Conservation (phyloP, 2,888 invertebrate species). For the Poecilus cupreus region DNA sequence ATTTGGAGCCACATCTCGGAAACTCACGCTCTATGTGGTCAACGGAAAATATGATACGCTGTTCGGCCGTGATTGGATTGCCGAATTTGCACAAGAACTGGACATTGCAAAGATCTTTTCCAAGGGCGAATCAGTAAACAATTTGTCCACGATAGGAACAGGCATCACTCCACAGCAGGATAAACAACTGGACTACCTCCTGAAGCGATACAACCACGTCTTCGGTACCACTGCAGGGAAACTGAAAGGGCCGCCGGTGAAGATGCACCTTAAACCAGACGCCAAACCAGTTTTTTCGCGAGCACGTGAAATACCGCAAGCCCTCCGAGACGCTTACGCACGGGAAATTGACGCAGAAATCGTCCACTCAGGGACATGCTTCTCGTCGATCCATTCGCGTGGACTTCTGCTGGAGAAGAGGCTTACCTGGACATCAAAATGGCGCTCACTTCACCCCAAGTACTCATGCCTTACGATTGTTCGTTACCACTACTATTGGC, state of each 20-base stretch:
- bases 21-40: constrained; percentile 40
- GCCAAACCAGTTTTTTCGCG: constrained; percentile 61
- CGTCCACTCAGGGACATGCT: constrained; percentile 57
- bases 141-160: too few relatives aligned
- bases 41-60: constrained; percentile 46
- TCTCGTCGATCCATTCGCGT: constrained; percentile 33
- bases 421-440: constrained; percentile 54
- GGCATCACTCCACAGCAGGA: constrained; percentile 19
- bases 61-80: constrained; percentile 49
- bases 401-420: constrained; percentile 52
- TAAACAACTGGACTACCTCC: constrained; percentile 20
- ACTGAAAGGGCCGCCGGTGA: constrained; percentile 61
- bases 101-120: background rate
- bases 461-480: background rate
- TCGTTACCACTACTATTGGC: background rate
- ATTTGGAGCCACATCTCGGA: constrained; percentile 27
- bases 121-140: background rate
- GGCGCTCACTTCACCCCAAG: constrained; percentile 28
- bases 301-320: constrained; percentile 54
- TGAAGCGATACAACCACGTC: constrained; percentile 58
- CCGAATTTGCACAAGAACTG: background rate
- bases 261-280: constrained; percentile 62
- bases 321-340: constrained; percentile 60
- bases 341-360: constrained; percentile 60
- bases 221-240: constrained; percentile 62